Evolutionary conservation across 1,140 invertebrate species (phyloP), one percentile per base, ranked within the genome.

Genomic region (Neoseiulus cucumeris): DNA sequence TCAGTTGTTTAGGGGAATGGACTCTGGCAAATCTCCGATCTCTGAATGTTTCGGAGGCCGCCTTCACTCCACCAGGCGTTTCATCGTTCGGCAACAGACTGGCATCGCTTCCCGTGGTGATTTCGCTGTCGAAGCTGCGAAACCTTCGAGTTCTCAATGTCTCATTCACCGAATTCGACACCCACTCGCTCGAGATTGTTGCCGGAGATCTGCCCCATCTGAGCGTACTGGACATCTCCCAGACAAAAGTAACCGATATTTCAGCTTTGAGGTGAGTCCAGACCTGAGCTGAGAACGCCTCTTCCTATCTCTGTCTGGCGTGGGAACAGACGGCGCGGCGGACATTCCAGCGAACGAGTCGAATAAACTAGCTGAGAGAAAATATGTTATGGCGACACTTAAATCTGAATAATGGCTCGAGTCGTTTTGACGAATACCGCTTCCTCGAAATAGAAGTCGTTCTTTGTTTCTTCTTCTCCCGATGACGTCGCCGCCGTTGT

Each of bases 1-100:
- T 85, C 71, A 80, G 80, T 65, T 85, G 84, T 75, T 77, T 87
- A 47, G 81, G 82, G 64, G 83, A 85, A 69, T 86, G 84, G 84
- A 85, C 83, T 44, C 70, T 84, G 64, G 76, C 81, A 51, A 85
- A 86, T 75, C 75, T 87, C 64, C 76, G 80, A 51, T 78, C 78
- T 17, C 74, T 86, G 30, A 85, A 83, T 75, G 81, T 87, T 55
- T 79, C 82, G 45, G 79, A 80, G 71, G 83, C 83, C 71, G 81
- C 80, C 64, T 85, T 85, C 77, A 66, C 69, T 17, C 22, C 51
- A 59, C 14, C 51, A 77, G 81, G 76, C 74, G 84, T 66, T 79
- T 78, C 70, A 42, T 74, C 74, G 67, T 74, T 75, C 65, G 33
- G 33, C 33, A 39, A 39, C 33, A 39, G 33, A 9, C 33, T 39